phyloP scores from a whole-genome alignment of 2,888 invertebrate genomes.

The Erpobdella octoculata region DNA sequence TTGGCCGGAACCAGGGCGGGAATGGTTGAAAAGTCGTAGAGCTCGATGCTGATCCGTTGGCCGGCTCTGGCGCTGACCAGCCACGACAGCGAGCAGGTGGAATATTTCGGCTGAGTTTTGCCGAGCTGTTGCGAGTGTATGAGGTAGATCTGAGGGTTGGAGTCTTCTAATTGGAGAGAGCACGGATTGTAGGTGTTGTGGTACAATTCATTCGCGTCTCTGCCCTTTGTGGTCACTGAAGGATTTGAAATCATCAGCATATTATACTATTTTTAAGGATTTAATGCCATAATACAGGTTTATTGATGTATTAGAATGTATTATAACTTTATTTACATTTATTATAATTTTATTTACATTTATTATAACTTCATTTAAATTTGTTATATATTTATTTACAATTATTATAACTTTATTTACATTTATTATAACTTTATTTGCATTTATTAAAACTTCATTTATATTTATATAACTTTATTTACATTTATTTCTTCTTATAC shows the following conservation, averaged over 20 bases:
- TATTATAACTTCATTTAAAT: no score
- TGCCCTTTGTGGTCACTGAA: neutral
- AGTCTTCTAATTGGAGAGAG: neutral
- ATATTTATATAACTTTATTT: no score
- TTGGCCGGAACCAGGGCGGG: constrained; percentile 6
- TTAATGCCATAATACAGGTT: neutral
- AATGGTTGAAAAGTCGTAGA: constrained; percentile 19
- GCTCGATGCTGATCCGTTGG: constrained; percentile 24
- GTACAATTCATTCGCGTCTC: neutral
- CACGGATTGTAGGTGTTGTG: neutral
- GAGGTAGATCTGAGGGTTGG: constrained; percentile 6
- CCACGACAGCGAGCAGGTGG: neutral
- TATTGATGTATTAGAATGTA: neutral
- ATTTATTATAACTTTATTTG: no score
- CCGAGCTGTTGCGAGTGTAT: constrained; percentile 11
- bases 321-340: no score
- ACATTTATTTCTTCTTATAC: no score
- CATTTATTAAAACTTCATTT: no score
- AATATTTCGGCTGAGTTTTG: neutral
- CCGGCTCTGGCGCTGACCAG: constrained; percentile 7
- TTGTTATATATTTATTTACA: no score
- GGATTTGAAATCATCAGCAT: neutral
- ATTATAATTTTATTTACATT: no score
- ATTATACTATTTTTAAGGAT: neutral
- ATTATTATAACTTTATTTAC: no score